Evolutionary conservation across 2,113 vertebrate species (phyloP).

Genomic region (Athene cunicularia): DNA sequence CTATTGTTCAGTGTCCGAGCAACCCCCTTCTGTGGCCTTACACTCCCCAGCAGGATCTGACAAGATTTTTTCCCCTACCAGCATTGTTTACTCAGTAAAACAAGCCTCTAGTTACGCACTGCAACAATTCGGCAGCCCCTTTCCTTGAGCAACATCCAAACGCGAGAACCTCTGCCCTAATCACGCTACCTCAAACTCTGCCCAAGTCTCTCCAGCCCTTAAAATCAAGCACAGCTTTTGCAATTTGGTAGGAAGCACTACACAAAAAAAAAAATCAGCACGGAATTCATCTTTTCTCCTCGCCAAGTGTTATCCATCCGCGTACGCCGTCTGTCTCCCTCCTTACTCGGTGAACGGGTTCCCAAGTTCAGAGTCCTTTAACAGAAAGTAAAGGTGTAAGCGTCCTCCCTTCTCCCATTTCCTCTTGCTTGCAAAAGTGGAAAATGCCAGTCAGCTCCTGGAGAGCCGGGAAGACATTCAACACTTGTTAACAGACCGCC

Average conservation of each 20-base stretch:
- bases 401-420: not conserved
- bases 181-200: not conserved
- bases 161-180: not conserved
- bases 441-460: not conserved
- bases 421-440: not conserved
- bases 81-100: not conserved
- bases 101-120: not conserved
- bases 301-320: accelerated
- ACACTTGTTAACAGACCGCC: accelerated
- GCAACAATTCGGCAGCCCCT: not conserved
- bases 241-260: not conserved
- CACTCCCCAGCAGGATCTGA: not conserved
- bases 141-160: not conserved
- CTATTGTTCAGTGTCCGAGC: not conserved
- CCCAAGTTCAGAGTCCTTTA: not conserved
- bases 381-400: not conserved
- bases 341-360: not conserved
- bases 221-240: accelerated
- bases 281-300: accelerated
- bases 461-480: not conserved
- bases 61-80: too few relatives aligned
- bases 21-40: not conserved
- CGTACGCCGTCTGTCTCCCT: not conserved
- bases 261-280: not conserved
- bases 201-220: not conserved